Evolutionary conservation across 2,888 invertebrate genomes (phyloP).

Genomic region (Sisyra terminalis): DNA sequence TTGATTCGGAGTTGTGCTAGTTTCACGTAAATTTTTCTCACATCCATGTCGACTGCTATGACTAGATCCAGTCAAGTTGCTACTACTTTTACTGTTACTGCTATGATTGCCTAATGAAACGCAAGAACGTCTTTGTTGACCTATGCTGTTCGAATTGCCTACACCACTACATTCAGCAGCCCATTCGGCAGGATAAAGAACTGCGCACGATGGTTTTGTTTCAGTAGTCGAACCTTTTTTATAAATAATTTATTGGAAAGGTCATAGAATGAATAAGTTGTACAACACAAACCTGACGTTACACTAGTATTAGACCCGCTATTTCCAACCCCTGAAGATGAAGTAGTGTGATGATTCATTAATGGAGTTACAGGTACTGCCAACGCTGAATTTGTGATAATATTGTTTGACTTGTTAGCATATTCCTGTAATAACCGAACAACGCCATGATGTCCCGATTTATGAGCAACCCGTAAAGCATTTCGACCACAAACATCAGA

Average conservation of each 20-base stretch:
- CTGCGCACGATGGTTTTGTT: slow-evolving; percentile 42
- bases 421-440: slow-evolving; percentile 62
- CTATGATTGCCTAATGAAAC: slow-evolving; percentile 49
- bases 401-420: slow-evolving; percentile 25
- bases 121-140: slow-evolving; percentile 32
- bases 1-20: slow-evolving; percentile 4
- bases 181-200: slow-evolving; percentile 31
- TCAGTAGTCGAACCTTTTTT: slow-evolving; percentile 37
- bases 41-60: slow-evolving; percentile 27
- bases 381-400: slow-evolving; percentile 23
- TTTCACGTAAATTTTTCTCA: slow-evolving; percentile 13
- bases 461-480: slow-evolving; percentile 76
- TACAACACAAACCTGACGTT: slow-evolving; percentile 21
- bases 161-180: slow-evolving; percentile 21
- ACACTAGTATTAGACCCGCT: slow-evolving; percentile 13
- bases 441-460: slow-evolving; percentile 78
- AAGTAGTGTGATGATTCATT: slow-evolving; percentile 24
- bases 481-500: slow-evolving; percentile 78
- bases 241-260: slow-evolving; percentile 1
- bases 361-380: slow-evolving; percentile 11
- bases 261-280: no score
- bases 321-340: slow-evolving; percentile 24
- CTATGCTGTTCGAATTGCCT: slow-evolving; percentile 26
- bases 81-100: slow-evolving; percentile 63
- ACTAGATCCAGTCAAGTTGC: slow-evolving; percentile 50